Base-by-base conservation (phyloP, 2,797 vertebrate species). In the Silurus aristotelis region DNA sequence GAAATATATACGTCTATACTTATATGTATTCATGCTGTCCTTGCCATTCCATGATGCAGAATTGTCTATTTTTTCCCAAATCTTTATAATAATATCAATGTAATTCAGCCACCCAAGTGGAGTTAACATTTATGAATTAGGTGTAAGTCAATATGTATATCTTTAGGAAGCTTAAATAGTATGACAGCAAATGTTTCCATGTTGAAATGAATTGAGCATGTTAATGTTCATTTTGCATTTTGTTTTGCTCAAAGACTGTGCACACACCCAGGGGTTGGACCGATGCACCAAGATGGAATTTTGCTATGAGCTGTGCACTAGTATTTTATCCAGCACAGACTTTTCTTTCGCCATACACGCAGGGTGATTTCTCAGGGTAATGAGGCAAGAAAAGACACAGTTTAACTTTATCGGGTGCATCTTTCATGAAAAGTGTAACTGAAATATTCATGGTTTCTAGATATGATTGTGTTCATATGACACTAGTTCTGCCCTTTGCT, bases 221-320 rank as follows among this genome's bases (percentile, higher is more conserved):
- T 5, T 25, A 48, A 17, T 25, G 14, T 27, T 10, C 14, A 64
- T 48, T n/a, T 3, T 25, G 78, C 43, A 7, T 48, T 66, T 27
- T 27, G 61, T 9, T 31, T 67, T 43, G 6, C 15, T 19, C 17
- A 22, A 80, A 67, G 46, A 12, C 78, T 6, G 12, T n/a, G 56
- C 46, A 7, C 46, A 80, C 79, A 68, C 8, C 48, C 79, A 67
- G 79, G 63, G 46, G 63, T 68, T 55, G 46, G 46, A n/a, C 79
- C 64, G 25, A 67, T 81, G 79, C 63, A n/a, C 61, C n/a, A 67
- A 80, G 38, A 80, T 80, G 78, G 43, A 64, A 25, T 52, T 60
- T 64, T 48, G 15, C 12, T 64, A 25, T 52, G 43, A 80, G 15
- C 63, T 55, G 9, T 55, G 46, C 3, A 22, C 48, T 81, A 55